phyloP scores from a whole-genome alignment of 1,140 invertebrate species.

The Teleogryllus occipitalis region DNA sequence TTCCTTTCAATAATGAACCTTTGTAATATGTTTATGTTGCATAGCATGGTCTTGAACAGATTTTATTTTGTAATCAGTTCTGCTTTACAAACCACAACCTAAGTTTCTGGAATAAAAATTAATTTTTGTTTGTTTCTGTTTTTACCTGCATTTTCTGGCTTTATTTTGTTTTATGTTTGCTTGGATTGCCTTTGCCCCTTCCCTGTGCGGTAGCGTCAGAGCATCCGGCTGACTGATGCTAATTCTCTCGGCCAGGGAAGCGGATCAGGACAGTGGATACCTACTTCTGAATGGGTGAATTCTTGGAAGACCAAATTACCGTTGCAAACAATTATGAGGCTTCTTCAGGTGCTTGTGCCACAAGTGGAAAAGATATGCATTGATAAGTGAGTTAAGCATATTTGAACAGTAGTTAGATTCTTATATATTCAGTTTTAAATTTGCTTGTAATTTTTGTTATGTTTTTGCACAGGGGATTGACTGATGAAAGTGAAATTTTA shows the following conservation, averaged over 20 bases:
- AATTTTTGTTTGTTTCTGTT: background rate
- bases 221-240: slow-evolving; percentile 22
- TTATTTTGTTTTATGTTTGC: slow-evolving; percentile 15
- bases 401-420: background rate
- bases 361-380: slow-evolving; percentile 99
- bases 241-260: slow-evolving; percentile 19
- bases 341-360: slow-evolving; percentile 95
- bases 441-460: background rate
- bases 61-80: no score
- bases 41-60: no score
- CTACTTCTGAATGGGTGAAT: slow-evolving; percentile 88
- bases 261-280: slow-evolving; percentile 57
- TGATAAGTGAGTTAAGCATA: slow-evolving; percentile 72
- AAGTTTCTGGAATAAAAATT: background rate
- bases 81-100: no score
- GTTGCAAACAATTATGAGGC: slow-evolving; percentile 96
- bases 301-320: slow-evolving; percentile 96
- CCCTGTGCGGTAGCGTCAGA: slow-evolving; percentile 18
- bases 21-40: no score
- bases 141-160: background rate
- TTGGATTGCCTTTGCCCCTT: slow-evolving; percentile 10
- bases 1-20: no score
- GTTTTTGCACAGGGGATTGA: slow-evolving; percentile 71
- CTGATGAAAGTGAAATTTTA: slow-evolving; percentile 98
- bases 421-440: background rate